Percentiles rank a stretch among this genome's conserved stretches.
Evolutionary conservation across 1,140 invertebrate species (phyloP).

Genomic region (Bombus fervidus): DNA sequence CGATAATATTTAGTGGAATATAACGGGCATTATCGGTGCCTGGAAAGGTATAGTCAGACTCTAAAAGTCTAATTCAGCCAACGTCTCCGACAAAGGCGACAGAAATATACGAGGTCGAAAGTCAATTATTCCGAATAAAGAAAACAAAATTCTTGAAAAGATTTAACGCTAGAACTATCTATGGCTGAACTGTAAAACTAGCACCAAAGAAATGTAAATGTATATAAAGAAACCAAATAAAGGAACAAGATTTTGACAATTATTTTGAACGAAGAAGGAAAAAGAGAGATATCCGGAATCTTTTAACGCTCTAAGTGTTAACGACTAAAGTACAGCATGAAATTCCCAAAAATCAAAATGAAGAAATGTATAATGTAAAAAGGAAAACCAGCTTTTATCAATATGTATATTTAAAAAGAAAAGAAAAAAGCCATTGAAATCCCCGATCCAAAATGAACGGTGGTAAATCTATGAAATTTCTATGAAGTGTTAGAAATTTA

Average conservation of each 20-base stretch:
- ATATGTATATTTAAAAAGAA: not conserved
- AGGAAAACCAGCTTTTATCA: not conserved
- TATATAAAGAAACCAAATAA: not conserved
- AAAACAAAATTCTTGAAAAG: not conserved
- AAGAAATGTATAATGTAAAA: not conserved
- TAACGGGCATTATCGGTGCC: not conserved
- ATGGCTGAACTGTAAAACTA: not conserved
- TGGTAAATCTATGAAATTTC: not conserved
- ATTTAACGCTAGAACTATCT: not conserved
- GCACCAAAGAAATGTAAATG: not conserved
- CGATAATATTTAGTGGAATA: not conserved
- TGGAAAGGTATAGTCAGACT: not conserved
- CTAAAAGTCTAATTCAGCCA: not conserved
- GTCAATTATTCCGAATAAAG: not conserved
- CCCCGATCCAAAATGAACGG: not conserved
- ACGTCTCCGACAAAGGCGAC: not conserved
- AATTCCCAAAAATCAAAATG: not conserved
- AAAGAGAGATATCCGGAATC: too few species aligned
- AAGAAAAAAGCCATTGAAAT: not conserved
- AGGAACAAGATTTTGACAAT: not conserved
- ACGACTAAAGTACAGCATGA: too few species aligned
- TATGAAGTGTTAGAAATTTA: not conserved
- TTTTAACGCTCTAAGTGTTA: too few species aligned
- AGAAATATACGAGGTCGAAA: not conserved
- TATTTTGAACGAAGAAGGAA: too few species aligned